Evolutionary conservation across 1,140 invertebrate genomes (phyloP), one percentile per base, ranked within the genome.

Genomic region (Macrotrachela quadricornifera): DNA sequence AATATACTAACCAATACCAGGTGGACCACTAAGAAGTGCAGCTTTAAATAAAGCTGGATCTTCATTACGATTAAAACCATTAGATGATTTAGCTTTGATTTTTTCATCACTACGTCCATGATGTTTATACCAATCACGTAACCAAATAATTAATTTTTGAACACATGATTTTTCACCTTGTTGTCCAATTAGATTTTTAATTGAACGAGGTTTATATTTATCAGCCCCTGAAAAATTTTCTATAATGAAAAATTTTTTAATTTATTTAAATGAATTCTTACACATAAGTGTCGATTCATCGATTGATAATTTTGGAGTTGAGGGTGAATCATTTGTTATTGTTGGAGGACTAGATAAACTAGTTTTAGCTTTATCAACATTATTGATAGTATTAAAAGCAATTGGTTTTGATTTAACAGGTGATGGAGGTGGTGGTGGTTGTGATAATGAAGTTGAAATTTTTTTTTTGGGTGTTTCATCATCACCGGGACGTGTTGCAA

Each of bases 161-260:
- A 84, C 82, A 73, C 82, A 83, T 62, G 87, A 92, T 55, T 80
- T 79, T 10, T 87, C 80, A 3, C 84, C 85, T 61, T 83, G 80
- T 70, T 96, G 91, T 14, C 92, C 77, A 61, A 99, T 85, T 39
- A 99, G 80, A 57, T 84, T 76, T 62, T 87, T 95, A 17, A 84
- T 66, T 42, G 65, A 74, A 47, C 73, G 77, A 1, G 94, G 94
- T 68, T 86, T 87, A 64, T 97, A 94, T 70, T 95, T 97, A 58
- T 99, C 94, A 0, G 95, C 90, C 79, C 86, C 39, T 13, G 10
- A 47, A 47, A 47, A 10, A n/a, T n/a, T n/a, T n/a, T 47, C 3
- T 8, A 36, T 9, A 21, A 36, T 8, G 18, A n/a, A 14, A 1
- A 3, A 21, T 42, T 36, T 37, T 1, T 45, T 44, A 37, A 21